phyloP scores from a whole-genome alignment of 1,140 invertebrate species.

The Hermatobates lingyangjiaoensis region DNA sequence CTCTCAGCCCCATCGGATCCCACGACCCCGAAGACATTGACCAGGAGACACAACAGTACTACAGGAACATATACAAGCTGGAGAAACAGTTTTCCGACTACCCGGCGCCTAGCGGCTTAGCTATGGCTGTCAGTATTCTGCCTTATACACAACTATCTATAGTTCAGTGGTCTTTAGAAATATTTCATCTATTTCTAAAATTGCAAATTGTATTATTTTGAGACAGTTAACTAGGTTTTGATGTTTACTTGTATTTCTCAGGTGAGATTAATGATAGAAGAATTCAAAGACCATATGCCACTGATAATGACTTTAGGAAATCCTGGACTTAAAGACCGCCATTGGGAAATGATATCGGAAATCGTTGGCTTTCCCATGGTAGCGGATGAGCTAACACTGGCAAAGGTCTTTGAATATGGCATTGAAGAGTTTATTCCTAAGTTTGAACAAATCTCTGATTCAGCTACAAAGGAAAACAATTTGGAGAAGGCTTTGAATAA shows the following conservation, averaged over 20 bases:
- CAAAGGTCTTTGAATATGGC: slow-evolving; percentile 83
- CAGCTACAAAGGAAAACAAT: slow-evolving; percentile 86
- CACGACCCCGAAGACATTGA: slow-evolving; percentile 81
- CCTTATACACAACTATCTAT: no score
- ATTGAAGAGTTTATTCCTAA: slow-evolving; percentile 75
- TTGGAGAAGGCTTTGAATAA: slow-evolving; percentile 73
- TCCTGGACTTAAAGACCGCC: slow-evolving; percentile 76
- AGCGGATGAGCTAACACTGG: slow-evolving; percentile 59
- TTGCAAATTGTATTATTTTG: no score
- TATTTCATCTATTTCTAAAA: background rate
- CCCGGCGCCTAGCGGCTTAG: slow-evolving; percentile 41
- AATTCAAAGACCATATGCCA: slow-evolving; percentile 77
- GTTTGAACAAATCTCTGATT: slow-evolving; percentile 84
- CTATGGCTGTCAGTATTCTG: slow-evolving; percentile 31
- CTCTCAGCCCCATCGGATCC: slow-evolving; percentile 60
- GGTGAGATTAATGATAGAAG: slow-evolving; percentile 57
- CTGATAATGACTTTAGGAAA: slow-evolving; percentile 84
- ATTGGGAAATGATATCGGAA: slow-evolving; percentile 92
- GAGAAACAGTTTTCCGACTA: slow-evolving; percentile 64
- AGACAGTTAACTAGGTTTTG: no score
- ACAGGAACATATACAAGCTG: slow-evolving; percentile 66
- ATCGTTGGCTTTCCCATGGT: slow-evolving; percentile 84
- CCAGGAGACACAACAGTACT: slow-evolving; percentile 55
- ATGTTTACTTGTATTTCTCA: slow-evolving; percentile 16
- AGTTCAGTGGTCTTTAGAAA: background rate